These are phyloP conservation scores for Phymatocera aterrima DNA, from an alignment of 2,888 invertebrate genomes.

Conservation along the genomic window DNA sequence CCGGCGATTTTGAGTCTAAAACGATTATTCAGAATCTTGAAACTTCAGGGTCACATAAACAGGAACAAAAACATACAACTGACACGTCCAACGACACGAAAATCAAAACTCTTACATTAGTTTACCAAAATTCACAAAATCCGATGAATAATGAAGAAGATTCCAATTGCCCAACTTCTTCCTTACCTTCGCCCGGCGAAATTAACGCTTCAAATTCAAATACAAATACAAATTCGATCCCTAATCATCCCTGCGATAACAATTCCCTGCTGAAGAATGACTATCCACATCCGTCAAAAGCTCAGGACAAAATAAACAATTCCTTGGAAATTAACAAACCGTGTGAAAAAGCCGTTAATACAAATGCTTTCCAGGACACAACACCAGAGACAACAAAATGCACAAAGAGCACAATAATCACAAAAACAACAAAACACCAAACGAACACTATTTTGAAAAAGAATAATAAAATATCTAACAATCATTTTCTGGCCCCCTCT, in stretches of 20 bases:
- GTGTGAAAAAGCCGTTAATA: not conserved
- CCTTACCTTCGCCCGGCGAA: not conserved
- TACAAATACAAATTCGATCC: no score
- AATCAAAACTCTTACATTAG: not conserved
- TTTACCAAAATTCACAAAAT: not conserved
- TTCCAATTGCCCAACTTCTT: no score
- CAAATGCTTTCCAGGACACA: not conserved
- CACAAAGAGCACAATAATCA: not conserved
- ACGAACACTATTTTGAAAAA: not conserved
- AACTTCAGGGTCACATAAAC: no score
- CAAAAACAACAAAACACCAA: not conserved
- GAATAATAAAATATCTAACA: constrained; percentile 9
- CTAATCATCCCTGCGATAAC: not conserved
- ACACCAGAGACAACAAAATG: not conserved
- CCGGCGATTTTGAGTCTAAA: no score
- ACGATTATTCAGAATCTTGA: not conserved
- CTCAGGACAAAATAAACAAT: not conserved
- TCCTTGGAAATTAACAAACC: not conserved
- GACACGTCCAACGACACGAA: constrained; percentile 20
- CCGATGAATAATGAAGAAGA: no score
- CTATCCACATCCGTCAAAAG: not conserved
- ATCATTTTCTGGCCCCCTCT: constrained; percentile 33
- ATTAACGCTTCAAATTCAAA: no score
- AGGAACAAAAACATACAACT: not conserved
- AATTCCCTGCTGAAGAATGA: not conserved